A percentile compares a stretch with the other conserved stretches of the same genome.
These are phyloP conservation scores for Kryptolebias marmoratus DNA, from an alignment of 2,113 vertebrate genomes.

Conservation along the genomic window DNA sequence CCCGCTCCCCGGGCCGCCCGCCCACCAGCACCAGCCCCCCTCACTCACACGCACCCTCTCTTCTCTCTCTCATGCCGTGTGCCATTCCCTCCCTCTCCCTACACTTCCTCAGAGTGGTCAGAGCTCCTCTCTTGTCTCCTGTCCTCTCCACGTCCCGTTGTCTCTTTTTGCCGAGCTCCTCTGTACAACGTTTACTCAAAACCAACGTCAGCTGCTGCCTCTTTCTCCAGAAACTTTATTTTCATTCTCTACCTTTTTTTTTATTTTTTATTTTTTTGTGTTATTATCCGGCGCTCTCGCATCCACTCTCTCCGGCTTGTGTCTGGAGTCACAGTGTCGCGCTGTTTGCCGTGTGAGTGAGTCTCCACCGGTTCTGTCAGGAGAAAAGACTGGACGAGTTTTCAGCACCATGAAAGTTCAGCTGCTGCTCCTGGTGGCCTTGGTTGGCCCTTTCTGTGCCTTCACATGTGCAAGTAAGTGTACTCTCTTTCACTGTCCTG, in stretches of 20 bases:
- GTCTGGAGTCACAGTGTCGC: constrained; percentile 43
- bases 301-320: constrained; percentile 27
- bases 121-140: constrained; percentile 49
- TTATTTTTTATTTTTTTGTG: not conserved
- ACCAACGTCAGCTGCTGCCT: constrained; percentile 11
- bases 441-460: constrained; percentile 67
- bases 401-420: constrained; percentile 65
- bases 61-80: constrained; percentile 63
- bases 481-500: constrained; percentile 39
- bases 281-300: not conserved
- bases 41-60: constrained; percentile 47
- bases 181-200: constrained; percentile 11
- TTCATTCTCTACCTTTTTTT: constrained; percentile 25
- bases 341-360: constrained; percentile 12
- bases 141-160: constrained; percentile 46
- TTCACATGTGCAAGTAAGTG: constrained; percentile 77
- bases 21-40: constrained; percentile 67
- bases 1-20: constrained; percentile 54
- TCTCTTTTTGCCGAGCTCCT: constrained; percentile 8
- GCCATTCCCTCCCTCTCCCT: constrained; percentile 51
- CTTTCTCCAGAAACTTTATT: constrained; percentile 23
- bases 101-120: constrained; percentile 58
- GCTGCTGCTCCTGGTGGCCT: constrained; percentile 75
- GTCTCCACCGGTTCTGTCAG: constrained; percentile 34
- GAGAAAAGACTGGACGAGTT: constrained; percentile 39